phyloP scores from a whole-genome alignment of 2,797 vertebrate species.

The Agapornis canus region DNA sequence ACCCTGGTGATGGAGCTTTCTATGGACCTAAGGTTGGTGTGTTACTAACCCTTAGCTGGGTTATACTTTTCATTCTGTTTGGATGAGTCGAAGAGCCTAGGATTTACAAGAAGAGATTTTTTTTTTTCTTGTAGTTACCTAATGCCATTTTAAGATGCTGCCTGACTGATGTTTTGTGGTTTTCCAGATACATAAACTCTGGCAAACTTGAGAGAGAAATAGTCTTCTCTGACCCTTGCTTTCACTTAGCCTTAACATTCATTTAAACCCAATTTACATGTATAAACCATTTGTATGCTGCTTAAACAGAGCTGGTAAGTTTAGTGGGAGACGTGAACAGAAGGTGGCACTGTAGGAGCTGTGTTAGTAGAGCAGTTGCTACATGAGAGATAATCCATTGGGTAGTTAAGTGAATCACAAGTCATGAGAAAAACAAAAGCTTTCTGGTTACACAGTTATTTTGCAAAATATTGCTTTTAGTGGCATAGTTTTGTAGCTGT shows the following conservation, averaged over 20 bases:
- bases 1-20: constrained; percentile 96
- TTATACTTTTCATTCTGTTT: background rate
- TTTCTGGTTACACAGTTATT: background rate
- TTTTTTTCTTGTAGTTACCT: background rate
- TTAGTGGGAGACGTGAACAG: background rate
- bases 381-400: background rate
- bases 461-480: background rate
- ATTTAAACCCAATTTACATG: background rate
- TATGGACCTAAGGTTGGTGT: constrained; percentile 95
- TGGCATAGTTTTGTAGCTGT: background rate
- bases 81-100: background rate
- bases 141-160: background rate
- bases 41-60: background rate
- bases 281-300: background rate
- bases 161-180: background rate
- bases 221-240: background rate
- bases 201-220: background rate
- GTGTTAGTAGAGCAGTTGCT: background rate
- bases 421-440: background rate
- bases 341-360: background rate
- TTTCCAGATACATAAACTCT: background rate
- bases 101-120: background rate
- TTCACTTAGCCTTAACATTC: background rate
- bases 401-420: background rate
- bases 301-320: background rate